A percentile compares a stretch with the other conserved stretches of the same genome.
Conservation (phyloP, 2,888 invertebrate species). For the Ophion costatus region DNA sequence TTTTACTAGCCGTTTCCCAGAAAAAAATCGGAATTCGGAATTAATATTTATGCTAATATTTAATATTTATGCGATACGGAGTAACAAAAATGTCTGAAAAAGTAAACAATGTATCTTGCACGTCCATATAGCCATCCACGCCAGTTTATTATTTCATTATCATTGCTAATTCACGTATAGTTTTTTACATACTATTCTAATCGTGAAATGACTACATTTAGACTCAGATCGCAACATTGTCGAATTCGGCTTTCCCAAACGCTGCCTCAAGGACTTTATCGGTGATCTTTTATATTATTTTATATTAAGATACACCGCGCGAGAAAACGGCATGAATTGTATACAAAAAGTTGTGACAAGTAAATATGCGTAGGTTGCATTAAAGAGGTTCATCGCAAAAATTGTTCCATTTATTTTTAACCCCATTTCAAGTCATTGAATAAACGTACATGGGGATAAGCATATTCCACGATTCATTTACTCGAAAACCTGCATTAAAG, state of each 20-base stretch:
- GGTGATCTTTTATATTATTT: background rate
- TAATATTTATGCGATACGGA: background rate
- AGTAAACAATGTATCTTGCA: background rate
- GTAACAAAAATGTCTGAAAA: background rate
- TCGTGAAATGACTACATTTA: background rate
- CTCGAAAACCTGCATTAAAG: background rate
- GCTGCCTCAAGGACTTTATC: background rate
- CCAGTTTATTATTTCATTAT: background rate
- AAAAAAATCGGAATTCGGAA: no score
- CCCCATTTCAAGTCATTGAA: background rate
- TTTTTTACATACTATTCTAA: background rate
- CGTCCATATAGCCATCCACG: background rate
- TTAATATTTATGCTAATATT: background rate
- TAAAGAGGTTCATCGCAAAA: background rate
- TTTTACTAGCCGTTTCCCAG: no score
- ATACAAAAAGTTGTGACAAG: background rate
- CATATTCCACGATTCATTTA: background rate
- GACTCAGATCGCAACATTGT: conserved; percentile 1
- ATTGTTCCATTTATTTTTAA: background rate
- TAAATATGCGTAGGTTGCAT: background rate
- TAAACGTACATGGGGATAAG: background rate
- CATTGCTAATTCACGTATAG: background rate
- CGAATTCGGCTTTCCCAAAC: background rate
- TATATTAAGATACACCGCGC: background rate
- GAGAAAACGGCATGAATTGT: background rate